Percentiles rank a stretch among this genome's conserved stretches.
Evolutionary conservation across 2,888 invertebrate genomes (phyloP).

Genomic region (Eilema griseolum): DNA sequence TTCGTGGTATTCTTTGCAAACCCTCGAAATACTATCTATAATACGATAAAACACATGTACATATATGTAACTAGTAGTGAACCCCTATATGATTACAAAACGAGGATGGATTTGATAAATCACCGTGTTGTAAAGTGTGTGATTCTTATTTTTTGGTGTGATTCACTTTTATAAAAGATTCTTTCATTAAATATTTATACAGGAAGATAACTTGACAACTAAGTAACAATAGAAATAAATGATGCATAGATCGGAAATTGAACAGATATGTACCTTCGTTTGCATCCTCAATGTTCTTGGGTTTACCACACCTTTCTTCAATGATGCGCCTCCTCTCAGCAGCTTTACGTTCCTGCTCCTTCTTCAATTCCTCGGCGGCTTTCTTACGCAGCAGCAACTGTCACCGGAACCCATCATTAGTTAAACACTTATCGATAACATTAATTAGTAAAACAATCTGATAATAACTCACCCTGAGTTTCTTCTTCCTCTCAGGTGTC

Average conservation of each 20-base stretch:
- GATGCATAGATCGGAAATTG: conserved; percentile 14
- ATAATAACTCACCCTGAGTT: conserved; percentile 94
- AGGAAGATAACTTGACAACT: conserved; percentile 9
- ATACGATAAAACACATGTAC: conserved; percentile 76
- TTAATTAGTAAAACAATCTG: not conserved
- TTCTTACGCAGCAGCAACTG: conserved; percentile 99
- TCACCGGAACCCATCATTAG: conserved; percentile 29
- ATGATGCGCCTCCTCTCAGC: conserved; percentile 99
- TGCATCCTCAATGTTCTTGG: conserved; percentile 96
- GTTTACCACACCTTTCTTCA: conserved; percentile 97
- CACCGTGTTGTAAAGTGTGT: conserved; percentile 67
- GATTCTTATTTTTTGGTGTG: conserved; percentile 38
- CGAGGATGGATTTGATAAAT: conserved; percentile 32
- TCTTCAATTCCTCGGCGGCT: conserved; percentile 99
- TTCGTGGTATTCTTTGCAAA: conserved; percentile 94
- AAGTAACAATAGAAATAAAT: not conserved
- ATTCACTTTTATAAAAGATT: conserved; percentile 37
- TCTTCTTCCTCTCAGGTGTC: conserved; percentile 99
- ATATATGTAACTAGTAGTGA: conserved; percentile 47
- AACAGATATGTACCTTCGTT: conserved; percentile 93
- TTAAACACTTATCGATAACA: not conserved
- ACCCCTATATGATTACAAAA: conserved; percentile 53
- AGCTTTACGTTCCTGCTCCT: conserved; percentile 99
- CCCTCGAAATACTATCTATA: conserved; percentile 92
- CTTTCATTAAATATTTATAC: conserved; percentile 33